Conservation (phyloP, 2,113 vertebrate species). For the Scalopus aquaticus region DNA sequence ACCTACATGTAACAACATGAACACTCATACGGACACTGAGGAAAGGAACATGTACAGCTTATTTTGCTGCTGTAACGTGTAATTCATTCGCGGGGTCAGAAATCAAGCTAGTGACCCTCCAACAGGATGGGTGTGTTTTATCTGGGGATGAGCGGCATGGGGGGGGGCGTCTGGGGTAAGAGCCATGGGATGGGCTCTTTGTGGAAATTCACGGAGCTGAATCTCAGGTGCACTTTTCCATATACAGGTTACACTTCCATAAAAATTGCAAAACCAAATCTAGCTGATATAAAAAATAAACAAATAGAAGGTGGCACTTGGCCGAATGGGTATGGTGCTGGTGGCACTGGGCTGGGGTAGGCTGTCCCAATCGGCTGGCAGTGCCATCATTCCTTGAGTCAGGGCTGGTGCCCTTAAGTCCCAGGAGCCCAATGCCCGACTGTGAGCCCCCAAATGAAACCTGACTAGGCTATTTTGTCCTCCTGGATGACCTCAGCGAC, state of each 20-base stretch:
- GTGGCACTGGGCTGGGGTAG: not conserved
- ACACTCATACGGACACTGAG: not conserved
- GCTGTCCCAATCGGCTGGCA: not conserved
- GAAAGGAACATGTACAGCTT: not conserved
- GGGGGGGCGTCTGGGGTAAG: not conserved
- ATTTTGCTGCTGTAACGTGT: not conserved
- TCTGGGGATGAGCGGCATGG: not conserved
- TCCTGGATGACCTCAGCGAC: not conserved
- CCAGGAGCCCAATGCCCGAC: not conserved
- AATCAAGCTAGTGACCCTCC: not conserved
- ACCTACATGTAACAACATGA: not conserved
- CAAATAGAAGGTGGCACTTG: not conserved
- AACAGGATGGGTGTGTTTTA: not conserved
- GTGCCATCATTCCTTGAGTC: fast-evolving
- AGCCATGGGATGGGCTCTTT: not conserved
- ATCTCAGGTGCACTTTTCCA: not conserved
- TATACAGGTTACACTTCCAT: not conserved
- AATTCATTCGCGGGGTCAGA: not conserved
- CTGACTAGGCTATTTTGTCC: not conserved
- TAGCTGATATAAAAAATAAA: conserved; percentile 34
- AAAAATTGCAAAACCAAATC: not conserved
- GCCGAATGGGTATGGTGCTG: not conserved
- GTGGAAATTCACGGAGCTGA: not conserved
- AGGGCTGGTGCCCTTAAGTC: not conserved
- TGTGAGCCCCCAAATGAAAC: not conserved